A percentile compares a stretch with the other conserved stretches of the same genome.
Conservation (phyloP, 2,797 vertebrate species). For the Gallirallus australis region DNA sequence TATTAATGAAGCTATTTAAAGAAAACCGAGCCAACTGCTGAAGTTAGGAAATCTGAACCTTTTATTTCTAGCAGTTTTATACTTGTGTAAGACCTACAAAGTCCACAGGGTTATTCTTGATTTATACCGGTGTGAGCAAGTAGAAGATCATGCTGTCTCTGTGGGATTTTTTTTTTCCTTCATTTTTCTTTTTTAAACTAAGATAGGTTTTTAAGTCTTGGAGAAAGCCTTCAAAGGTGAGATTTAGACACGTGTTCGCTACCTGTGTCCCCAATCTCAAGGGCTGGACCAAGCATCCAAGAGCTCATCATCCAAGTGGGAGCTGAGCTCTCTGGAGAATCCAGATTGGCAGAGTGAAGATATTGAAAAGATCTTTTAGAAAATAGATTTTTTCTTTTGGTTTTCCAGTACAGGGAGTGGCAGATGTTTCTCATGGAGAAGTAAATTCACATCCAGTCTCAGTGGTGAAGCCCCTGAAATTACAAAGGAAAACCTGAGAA, state of each 20-base stretch:
- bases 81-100: slow-evolving; percentile 58
- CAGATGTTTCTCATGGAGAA: neutral
- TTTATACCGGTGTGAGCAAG: slow-evolving; percentile 59
- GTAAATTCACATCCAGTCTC: neutral
- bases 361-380: neutral
- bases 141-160: slow-evolving; percentile 52
- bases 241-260: slow-evolving; percentile 12
- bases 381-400: neutral
- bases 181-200: slow-evolving; percentile 49
- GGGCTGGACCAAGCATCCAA: neutral
- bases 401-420: neutral
- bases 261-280: neutral
- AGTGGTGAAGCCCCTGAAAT: neutral
- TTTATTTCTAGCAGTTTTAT: slow-evolving; percentile 67
- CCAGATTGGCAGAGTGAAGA: neutral
- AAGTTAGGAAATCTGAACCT: slow-evolving; percentile 60
- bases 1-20: slow-evolving; percentile 72
- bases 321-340: slow-evolving; percentile 1
- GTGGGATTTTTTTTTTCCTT: slow-evolving; percentile 41
- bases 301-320: slow-evolving; percentile 5
- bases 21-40: slow-evolving; percentile 39
- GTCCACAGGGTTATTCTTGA: slow-evolving; percentile 58
- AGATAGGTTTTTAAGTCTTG: slow-evolving; percentile 43
- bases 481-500: neutral
- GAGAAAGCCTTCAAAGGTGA: slow-evolving; percentile 51